Conservation (phyloP, 2,797 vertebrate species). For the Helarctos malayanus region DNA sequence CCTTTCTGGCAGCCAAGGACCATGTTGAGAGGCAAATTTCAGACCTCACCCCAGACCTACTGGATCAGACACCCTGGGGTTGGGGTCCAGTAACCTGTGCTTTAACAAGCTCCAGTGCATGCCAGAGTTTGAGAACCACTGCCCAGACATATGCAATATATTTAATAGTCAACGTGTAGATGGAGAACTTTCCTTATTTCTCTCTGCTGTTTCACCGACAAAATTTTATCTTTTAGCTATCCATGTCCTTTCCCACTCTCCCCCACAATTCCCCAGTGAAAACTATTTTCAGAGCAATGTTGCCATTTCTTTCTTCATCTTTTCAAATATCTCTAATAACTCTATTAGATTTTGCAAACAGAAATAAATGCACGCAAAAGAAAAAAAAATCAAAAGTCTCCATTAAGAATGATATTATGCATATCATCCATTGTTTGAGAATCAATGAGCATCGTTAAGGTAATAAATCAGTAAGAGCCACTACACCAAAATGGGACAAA, state of each 20-base stretch:
- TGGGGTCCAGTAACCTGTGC: background rate
- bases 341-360: constrained; percentile 17
- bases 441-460: background rate
- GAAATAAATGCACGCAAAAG: background rate
- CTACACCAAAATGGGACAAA: background rate
- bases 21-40: background rate
- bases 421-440: background rate
- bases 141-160: background rate
- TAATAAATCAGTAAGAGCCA: background rate
- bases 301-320: background rate
- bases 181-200: background rate
- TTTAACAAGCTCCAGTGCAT: background rate
- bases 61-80: background rate
- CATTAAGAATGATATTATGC: background rate
- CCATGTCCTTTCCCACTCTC: background rate
- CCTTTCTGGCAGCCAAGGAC: background rate
- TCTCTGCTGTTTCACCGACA: background rate
- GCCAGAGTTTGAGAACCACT: background rate
- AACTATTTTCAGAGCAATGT: background rate
- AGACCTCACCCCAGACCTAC: background rate
- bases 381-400: background rate
- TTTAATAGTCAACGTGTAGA: background rate
- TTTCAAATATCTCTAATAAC: background rate
- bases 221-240: background rate
- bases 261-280: background rate